Evolutionary conservation across 2,113 vertebrate genomes (phyloP).

Genomic region (Lophura nycthemera): DNA sequence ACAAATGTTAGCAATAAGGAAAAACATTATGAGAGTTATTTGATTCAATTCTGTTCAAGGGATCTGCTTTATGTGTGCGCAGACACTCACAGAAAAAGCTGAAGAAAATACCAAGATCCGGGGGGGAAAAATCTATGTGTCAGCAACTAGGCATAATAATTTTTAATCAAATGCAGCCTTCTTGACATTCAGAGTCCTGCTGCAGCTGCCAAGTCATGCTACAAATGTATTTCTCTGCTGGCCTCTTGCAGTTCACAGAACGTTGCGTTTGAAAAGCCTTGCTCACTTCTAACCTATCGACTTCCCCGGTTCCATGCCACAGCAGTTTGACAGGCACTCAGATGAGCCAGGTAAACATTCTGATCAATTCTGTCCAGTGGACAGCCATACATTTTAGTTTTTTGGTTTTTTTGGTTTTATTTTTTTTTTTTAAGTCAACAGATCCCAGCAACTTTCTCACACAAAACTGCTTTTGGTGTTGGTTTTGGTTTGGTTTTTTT

Average conservation of each 20-base stretch:
- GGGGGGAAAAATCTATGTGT: neutral
- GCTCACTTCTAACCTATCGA: slow-evolving; percentile 44
- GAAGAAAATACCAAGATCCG: neutral
- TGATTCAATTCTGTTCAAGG: slow-evolving; percentile 28
- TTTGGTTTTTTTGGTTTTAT: neutral
- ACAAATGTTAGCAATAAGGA: slow-evolving; percentile 56
- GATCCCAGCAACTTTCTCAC: neutral
- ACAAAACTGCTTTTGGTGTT: neutral
- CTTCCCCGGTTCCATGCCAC: neutral
- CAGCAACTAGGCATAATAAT: slow-evolving; percentile 51
- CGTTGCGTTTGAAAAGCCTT: neutral
- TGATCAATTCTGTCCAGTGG: slow-evolving; percentile 24
- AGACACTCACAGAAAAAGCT: neutral
- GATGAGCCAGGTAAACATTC: slow-evolving; percentile 5
- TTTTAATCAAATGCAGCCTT: slow-evolving; percentile 59
- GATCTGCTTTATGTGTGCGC: neutral
- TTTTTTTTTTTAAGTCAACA: neutral
- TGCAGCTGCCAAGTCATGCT: neutral
- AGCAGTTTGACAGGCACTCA: neutral
- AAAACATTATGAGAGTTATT: slow-evolving; percentile 42
- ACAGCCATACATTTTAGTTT: neutral
- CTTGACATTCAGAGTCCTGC: neutral
- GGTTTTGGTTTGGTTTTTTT: too few relatives aligned
- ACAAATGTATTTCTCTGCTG: neutral
- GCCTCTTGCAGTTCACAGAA: neutral